Evolutionary conservation across 1,140 invertebrate species (phyloP), one percentile per base, ranked within the genome.

Genomic region (Calliphora vicina): DNA sequence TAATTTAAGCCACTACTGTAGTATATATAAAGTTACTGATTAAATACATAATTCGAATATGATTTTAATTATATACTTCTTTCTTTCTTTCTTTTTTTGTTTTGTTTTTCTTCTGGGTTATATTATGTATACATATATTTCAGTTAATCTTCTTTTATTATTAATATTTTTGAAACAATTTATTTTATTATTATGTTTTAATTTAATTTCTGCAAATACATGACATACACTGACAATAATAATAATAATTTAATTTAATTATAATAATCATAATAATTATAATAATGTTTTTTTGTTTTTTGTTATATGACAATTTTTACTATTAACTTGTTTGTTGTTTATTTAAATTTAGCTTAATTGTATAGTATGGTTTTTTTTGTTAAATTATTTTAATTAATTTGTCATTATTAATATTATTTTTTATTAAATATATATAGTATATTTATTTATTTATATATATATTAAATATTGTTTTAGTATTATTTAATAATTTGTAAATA

Each of bases 401-500:
- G 71, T n/a, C n/a, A n/a, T n/a, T n/a, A n/a, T n/a, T n/a, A n/a
- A n/a, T n/a, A n/a, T n/a, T n/a, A n/a, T n/a, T n/a, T n/a, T n/a
- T n/a, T n/a, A n/a, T n/a, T 13, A 82, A 27, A 25, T 81, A 50
- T 81, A 67, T 82, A 57, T 71, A 57, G 27, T 27, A 45, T 81
- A 15, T 80, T 35, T 17, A 35, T 35, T n/a, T n/a, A n/a, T n/a
- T n/a, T n/a, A n/a, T n/a, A n/a, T n/a, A n/a, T 35, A 35, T 35
- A 35, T 35, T 35, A 35, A 35, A 35, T 50, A 43, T 43, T 45
- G 43, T 81, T 81, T 76, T 50, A 27, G 45, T 57, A 74, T 76
- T 76, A 74, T 82, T 82, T 83, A 57, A 81, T 67, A 67, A 73
- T 73, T 61, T 81, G 26, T 83, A 45, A 74, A 76, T 82, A 82